phyloP scores from a whole-genome alignment of 2,113 vertebrate genomes.

The Cryptoleucopteryx plumbea region DNA sequence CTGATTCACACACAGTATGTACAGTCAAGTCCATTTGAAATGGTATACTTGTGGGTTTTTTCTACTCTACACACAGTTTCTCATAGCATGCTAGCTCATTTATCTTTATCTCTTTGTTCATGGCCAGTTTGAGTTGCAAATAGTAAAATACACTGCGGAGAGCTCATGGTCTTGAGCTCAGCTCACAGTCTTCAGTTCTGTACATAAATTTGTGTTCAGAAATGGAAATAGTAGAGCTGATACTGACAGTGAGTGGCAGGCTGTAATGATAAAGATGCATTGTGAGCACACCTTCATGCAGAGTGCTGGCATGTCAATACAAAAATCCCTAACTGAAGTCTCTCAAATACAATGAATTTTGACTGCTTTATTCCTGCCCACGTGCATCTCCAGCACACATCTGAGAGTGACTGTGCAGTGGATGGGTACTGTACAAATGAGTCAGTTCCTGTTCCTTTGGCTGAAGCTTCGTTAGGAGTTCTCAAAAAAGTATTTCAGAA shows the following conservation, averaged over 20 bases:
- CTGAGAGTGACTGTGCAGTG: slow-evolving; percentile 69
- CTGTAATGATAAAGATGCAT: background rate
- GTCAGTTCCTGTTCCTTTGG: slow-evolving; percentile 90
- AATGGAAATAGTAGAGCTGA: background rate
- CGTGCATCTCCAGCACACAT: slow-evolving; percentile 32
- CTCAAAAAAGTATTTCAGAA: slow-evolving; percentile 84
- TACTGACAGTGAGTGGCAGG: background rate
- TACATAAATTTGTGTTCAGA: background rate
- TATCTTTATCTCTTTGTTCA: background rate
- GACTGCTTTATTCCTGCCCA: slow-evolving; percentile 44
- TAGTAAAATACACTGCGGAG: background rate
- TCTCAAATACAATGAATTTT: background rate
- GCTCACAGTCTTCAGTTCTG: background rate
- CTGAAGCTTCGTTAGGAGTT: slow-evolving; percentile 82
- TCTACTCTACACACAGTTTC: background rate
- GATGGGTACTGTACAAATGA: slow-evolving; percentile 80
- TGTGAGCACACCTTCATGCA: background rate
- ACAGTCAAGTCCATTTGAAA: background rate
- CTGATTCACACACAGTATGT: background rate
- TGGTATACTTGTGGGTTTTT: background rate
- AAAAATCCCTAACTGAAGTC: background rate
- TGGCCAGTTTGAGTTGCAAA: background rate
- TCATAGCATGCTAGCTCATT: background rate
- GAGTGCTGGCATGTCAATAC: accelerated
- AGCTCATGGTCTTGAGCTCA: background rate